Percentiles rank a stretch among this genome's conserved stretches.
Conservation (phyloP, 2,113 vertebrate genomes). For the Eretmochelys imbricata region DNA sequence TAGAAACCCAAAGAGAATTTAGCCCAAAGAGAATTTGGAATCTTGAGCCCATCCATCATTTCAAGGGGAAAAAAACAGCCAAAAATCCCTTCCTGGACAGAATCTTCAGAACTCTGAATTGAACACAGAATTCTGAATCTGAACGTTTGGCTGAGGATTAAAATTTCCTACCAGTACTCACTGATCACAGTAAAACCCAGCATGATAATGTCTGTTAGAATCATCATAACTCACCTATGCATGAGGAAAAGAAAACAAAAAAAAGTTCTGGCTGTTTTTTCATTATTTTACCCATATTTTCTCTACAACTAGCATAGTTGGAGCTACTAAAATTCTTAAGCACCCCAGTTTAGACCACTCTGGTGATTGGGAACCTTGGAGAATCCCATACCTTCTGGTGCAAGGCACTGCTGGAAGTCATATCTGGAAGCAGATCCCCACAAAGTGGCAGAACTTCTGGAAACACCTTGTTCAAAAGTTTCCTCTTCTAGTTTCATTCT, state of each 20-base stretch:
- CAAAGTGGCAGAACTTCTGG: not conserved
- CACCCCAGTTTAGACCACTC: not conserved
- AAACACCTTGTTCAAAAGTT: not conserved
- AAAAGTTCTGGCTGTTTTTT: not conserved
- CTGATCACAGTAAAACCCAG: not conserved
- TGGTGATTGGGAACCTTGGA: not conserved
- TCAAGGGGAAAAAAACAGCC: not conserved
- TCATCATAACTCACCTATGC: not conserved
- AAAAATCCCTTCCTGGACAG: not conserved
- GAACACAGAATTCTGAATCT: not conserved
- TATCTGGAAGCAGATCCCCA: not conserved
- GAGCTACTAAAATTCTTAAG: not conserved
- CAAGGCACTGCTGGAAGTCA: not conserved
- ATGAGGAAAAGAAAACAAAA: not conserved
- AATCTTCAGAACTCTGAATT: not conserved
- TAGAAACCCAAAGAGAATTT: not conserved
- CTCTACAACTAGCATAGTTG: not conserved
- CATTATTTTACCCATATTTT: not conserved
- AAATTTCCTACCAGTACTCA: not conserved
- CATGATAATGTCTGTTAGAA: not conserved
- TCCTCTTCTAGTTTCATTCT: accelerated
- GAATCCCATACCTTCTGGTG: accelerated
- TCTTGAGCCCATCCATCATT: not conserved
- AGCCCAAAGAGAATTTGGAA: too few species aligned
- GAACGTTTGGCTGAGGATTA: not conserved